These are phyloP conservation scores for Thalassarche chlororhynchos DNA, from an alignment of 2,113 vertebrate species.

Conservation along the genomic window DNA sequence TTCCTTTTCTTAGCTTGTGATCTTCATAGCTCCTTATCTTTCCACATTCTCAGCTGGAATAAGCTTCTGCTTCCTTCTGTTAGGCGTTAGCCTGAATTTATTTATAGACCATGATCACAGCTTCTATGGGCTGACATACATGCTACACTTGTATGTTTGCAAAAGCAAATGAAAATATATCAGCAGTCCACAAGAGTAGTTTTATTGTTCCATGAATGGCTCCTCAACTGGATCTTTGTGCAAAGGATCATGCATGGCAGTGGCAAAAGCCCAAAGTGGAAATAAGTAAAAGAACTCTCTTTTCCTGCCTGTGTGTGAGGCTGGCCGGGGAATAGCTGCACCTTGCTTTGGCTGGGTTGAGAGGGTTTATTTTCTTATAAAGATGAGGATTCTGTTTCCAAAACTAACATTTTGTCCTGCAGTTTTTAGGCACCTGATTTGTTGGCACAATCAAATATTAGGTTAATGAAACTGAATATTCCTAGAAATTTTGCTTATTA, in stretches of 20 bases:
- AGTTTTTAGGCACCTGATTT: background rate
- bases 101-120: background rate
- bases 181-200: background rate
- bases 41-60: background rate
- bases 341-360: background rate
- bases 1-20: background rate
- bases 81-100: background rate
- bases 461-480: background rate
- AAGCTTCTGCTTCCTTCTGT: background rate
- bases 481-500: background rate
- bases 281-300: background rate
- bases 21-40: background rate
- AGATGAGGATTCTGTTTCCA: conserved; percentile 43
- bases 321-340: background rate
- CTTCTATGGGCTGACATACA: background rate
- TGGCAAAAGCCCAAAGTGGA: background rate
- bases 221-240: background rate
- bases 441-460: background rate
- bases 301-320: background rate
- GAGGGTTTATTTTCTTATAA: conserved; percentile 22
- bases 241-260: background rate
- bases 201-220: background rate
- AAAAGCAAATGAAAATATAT: conserved; percentile 18
- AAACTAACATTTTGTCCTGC: background rate
- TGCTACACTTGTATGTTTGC: background rate